Evolutionary conservation across 2,888 invertebrate genomes (phyloP), one percentile per base, ranked within the genome.

Genomic region (Cheilosia variabilis): DNA sequence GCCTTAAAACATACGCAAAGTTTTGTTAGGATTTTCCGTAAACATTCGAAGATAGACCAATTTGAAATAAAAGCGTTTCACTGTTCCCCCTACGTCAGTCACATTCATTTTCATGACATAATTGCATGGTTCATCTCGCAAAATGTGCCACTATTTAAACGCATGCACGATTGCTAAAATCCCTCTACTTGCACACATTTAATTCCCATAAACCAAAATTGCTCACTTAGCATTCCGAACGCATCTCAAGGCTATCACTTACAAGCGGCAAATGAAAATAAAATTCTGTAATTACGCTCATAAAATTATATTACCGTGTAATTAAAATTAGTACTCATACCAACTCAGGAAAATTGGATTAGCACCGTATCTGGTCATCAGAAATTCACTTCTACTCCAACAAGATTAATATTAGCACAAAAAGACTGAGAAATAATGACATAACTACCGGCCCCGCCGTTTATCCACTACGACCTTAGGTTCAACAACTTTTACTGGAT

Each of bases 401-500:
- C 52, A 50, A 53, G 53, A 77, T 45, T 65, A 53, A 65, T 63
- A 50, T 22, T 24, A 63, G 57, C 43, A 15, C 55, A 69, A 63
- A 53, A 71, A 82, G 47, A 66, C 55, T 52, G 57, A 83, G 72
- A 72, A 68, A 57, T 73, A 58, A 65, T 84, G 79, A 84, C 69
- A 79, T 68, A 73, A 78, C 50, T 17, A 34, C 24, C 7, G 4
- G 7, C 41, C 34, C 15, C 13, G 2, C 15, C 13, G 37, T 37
- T 60, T 58, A 55, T 2, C 27, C 45, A 47, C 19, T 13, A 19
- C 72, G 45, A 76, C 50, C 57, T 65, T 63, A 69, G 68, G 83
- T 79, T 84, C 79, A 84, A 79, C 79, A 84, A 84, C 83, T 84
- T 75, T 84, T 79, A 83, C 83, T 78, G 19, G 15, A 31, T 58